phyloP scores from a whole-genome alignment of 2,888 invertebrate genomes.

The Pammene aurita region DNA sequence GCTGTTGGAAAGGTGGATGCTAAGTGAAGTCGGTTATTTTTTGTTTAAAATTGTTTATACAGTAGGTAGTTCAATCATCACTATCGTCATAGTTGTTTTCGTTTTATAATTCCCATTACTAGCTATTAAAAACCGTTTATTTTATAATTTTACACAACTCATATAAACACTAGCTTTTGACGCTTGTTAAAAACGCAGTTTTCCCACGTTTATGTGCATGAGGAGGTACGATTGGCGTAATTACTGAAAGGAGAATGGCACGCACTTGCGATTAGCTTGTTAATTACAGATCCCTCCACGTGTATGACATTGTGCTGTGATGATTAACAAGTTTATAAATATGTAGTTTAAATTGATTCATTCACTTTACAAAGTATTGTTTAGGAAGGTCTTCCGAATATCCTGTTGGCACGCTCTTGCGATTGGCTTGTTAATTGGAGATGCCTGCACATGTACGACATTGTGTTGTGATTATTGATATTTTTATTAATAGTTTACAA shows the following conservation, averaged over 20 bases:
- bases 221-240: constrained; percentile 30
- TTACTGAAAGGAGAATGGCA: constrained; percentile 30
- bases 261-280: constrained; percentile 29
- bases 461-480: constrained; percentile 16
- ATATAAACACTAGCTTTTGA: constrained; percentile 17
- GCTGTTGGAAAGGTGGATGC: too few relatives aligned
- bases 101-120: constrained; percentile 1
- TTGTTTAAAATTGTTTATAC: not conserved
- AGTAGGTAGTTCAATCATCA: not conserved
- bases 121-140: constrained; percentile 18
- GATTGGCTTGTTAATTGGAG: constrained; percentile 19
- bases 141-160: constrained; percentile 25
- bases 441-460: constrained; percentile 30
- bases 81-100: not conserved
- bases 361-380: constrained; percentile 15
- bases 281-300: constrained; percentile 26
- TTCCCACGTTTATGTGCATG: constrained; percentile 33
- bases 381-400: not conserved
- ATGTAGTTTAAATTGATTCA: constrained; percentile 4
- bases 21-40: too few relatives aligned
- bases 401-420: constrained; percentile 33
- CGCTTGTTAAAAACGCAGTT: constrained; percentile 29
- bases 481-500: not conserved
- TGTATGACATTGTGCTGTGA: constrained; percentile 24
- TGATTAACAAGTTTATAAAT: constrained; percentile 3